These are phyloP conservation scores for Habroteleia sp. DNA, from an alignment of 2,888 invertebrate genomes.

Conservation along the genomic window DNA sequence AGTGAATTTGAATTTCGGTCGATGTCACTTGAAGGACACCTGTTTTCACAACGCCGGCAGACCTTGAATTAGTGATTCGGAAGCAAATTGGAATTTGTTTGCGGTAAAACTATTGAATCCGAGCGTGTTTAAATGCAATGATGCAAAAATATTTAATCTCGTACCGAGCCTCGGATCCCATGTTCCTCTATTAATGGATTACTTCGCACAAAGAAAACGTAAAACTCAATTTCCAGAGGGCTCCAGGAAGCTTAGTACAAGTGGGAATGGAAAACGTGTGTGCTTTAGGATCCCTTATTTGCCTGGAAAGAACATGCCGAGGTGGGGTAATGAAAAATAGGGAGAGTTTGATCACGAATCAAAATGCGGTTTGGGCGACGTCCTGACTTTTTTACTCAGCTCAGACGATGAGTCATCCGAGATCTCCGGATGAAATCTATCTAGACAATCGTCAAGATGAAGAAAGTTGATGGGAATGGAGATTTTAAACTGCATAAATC, in stretches of 20 bases:
- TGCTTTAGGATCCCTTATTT: slow-evolving; percentile 55
- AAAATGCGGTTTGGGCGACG: slow-evolving; percentile 41
- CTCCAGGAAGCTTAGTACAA: slow-evolving; percentile 46
- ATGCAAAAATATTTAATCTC: slow-evolving; percentile 48
- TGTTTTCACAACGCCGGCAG: background rate
- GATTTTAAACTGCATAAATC: no score
- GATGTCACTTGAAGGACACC: slow-evolving; percentile 5
- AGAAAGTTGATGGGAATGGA: no score
- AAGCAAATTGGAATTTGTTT: slow-evolving; percentile 27
- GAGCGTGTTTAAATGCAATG: slow-evolving; percentile 34
- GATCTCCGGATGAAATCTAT: no score
- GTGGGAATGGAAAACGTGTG: slow-evolving; percentile 49
- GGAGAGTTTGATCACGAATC: slow-evolving; percentile 51
- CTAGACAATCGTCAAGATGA: no score
- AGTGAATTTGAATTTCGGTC: background rate
- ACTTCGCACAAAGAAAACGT: slow-evolving; percentile 57
- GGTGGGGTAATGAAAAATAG: slow-evolving; percentile 54
- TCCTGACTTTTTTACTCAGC: slow-evolving; percentile 24
- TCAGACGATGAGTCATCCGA: no score
- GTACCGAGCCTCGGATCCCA: slow-evolving; percentile 34
- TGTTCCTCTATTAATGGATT: slow-evolving; percentile 62
- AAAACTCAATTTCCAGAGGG: slow-evolving; percentile 53
- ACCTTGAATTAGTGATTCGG: slow-evolving; percentile 28
- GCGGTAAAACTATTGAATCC: slow-evolving; percentile 31
- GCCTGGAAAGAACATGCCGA: slow-evolving; percentile 33